These are phyloP conservation scores for Hapalemur alaotrensis DNA, from an alignment of 2,797 vertebrate species.

Conservation along the genomic window DNA sequence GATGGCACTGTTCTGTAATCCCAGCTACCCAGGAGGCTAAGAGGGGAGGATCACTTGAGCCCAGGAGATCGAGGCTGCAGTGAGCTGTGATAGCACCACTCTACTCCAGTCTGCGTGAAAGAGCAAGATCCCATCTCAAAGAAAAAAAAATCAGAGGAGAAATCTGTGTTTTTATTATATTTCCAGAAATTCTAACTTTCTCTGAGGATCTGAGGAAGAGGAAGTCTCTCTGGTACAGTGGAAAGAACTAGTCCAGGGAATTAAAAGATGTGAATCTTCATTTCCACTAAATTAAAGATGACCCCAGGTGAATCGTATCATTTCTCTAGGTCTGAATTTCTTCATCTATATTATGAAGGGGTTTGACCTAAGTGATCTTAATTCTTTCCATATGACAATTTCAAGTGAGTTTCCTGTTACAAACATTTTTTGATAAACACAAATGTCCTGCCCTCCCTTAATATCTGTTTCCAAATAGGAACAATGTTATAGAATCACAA, in stretches of 20 bases:
- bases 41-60: background rate
- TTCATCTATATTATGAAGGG: background rate
- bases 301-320: background rate
- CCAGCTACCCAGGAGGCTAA: background rate
- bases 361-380: background rate
- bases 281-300: background rate
- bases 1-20: background rate
- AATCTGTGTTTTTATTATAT: background rate
- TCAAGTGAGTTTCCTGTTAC: background rate
- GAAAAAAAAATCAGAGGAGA: background rate
- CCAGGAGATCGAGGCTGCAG: background rate
- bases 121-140: background rate
- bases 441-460: background rate
- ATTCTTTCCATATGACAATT: background rate
- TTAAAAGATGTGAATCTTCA: background rate
- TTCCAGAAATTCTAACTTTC: slow-evolving; percentile 12
- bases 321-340: background rate
- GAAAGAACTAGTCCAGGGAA: background rate
- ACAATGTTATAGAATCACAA: background rate
- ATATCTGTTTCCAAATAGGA: background rate
- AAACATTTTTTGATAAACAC: background rate
- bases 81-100: background rate
- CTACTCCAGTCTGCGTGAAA: background rate
- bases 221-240: background rate
- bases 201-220: slow-evolving; percentile 10